These are phyloP conservation scores for Callosobruchus maculatus DNA, from an alignment of 2,888 invertebrate genomes.

Conservation along the genomic window DNA sequence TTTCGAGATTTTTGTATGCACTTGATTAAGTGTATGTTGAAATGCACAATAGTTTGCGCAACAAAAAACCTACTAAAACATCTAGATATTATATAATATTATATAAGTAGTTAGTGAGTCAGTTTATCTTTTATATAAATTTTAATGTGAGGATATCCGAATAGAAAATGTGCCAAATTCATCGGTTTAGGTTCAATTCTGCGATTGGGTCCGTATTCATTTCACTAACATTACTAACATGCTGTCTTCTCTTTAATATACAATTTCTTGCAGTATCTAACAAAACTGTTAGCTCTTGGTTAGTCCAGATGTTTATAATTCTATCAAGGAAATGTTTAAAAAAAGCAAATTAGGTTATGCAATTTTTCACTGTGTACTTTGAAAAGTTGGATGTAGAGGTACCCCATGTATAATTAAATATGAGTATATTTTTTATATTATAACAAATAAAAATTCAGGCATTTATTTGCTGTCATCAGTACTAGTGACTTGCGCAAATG, in stretches of 20 bases:
- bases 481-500: too few species aligned
- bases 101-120: neutral
- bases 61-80: neutral
- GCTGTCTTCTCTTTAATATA: neutral
- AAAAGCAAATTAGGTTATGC: too few species aligned
- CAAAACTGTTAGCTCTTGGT: neutral
- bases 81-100: neutral
- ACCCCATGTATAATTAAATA: too few species aligned
- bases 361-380: too few species aligned
- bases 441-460: too few species aligned
- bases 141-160: conserved; percentile 7
- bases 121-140: conserved; percentile 10
- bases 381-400: too few species aligned
- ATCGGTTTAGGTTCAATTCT: neutral
- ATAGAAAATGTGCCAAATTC: conserved; percentile 13
- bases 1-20: neutral
- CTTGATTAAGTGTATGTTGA: neutral
- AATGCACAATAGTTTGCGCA: neutral
- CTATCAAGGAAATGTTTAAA: too few species aligned
- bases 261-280: neutral
- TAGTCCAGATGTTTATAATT: too few species aligned
- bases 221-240: neutral
- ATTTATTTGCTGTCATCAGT: too few species aligned
- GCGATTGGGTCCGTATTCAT: neutral
- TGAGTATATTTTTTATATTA: too few species aligned